Percentiles rank a stretch among this genome's conserved stretches.
phyloP scores from a whole-genome alignment of 2,113 vertebrate species.

The Echinops telfairi region DNA sequence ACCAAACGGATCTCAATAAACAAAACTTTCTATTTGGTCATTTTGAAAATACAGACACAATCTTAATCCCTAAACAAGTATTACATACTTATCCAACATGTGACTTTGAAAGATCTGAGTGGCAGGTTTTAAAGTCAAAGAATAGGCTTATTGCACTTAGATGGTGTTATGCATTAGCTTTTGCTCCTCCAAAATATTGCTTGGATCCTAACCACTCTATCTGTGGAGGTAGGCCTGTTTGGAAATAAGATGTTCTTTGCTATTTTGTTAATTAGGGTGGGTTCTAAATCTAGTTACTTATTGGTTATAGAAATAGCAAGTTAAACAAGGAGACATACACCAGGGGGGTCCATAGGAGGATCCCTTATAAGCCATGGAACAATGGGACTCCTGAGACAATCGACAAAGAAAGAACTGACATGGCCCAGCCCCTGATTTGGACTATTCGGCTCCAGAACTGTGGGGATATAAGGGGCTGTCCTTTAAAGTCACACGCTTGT shows the following conservation, averaged over 20 bases:
- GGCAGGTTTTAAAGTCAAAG: neutral
- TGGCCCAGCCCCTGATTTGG: neutral
- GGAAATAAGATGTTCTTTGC: neutral
- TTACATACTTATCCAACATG: neutral
- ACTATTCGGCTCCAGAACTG: neutral
- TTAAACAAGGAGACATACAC: neutral
- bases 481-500: neutral
- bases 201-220: neutral
- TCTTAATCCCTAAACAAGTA: neutral
- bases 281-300: neutral
- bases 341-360: neutral
- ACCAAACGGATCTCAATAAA: neutral
- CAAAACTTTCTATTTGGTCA: neutral
- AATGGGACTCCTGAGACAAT: neutral
- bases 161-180: neutral
- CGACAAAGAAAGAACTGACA: neutral
- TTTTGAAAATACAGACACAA: neutral
- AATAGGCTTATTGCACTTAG: neutral
- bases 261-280: neutral
- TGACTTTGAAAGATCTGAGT: neutral
- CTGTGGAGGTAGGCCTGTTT: neutral
- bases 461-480: neutral
- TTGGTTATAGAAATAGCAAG: neutral
- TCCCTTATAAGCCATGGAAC: neutral
- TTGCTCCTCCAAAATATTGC: neutral